A percentile compares a stretch with the other conserved stretches of the same genome.
Evolutionary conservation across 2,113 vertebrate species (phyloP).

Genomic region (Eptatretus burgeri): DNA sequence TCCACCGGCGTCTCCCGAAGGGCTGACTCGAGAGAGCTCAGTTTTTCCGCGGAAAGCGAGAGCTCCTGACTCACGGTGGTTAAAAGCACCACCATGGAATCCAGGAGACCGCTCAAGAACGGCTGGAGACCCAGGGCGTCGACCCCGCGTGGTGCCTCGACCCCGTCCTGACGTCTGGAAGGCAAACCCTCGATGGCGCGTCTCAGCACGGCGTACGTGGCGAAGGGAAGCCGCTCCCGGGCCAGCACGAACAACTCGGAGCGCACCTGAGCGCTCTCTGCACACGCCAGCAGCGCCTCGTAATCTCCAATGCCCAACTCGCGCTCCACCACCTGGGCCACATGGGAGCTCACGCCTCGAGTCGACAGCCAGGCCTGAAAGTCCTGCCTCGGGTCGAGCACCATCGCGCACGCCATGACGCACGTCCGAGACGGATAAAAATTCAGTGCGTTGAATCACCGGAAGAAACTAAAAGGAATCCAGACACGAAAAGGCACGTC

Average conservation of each 20-base stretch:
- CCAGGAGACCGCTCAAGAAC: background rate
- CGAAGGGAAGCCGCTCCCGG: conserved; percentile 3
- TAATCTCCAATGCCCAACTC: conserved; percentile 3
- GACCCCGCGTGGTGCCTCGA: background rate
- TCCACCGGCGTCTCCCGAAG: background rate
- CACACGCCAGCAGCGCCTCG: conserved; percentile 6
- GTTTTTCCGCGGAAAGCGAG: background rate
- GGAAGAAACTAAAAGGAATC: too few species aligned
- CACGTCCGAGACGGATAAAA: too few species aligned
- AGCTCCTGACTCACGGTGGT: conserved; percentile 4
- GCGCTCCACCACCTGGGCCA: background rate
- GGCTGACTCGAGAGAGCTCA: background rate
- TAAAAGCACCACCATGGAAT: conserved; percentile 5
- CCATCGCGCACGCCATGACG: too few species aligned
- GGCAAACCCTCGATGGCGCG: background rate
- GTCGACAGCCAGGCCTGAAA: background rate
- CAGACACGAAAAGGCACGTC: too few species aligned
- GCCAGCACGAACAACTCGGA: background rate
- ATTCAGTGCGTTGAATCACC: too few species aligned
- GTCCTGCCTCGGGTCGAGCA: background rate
- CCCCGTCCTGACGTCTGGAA: background rate
- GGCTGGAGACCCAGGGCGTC: background rate
- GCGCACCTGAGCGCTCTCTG: background rate
- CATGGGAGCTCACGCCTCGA: background rate
- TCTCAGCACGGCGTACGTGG: conserved; percentile 4